Evolutionary conservation across 2,888 invertebrate species (phyloP), one percentile per base, ranked within the genome.

Genomic region (Dexiosoma caninum): DNA sequence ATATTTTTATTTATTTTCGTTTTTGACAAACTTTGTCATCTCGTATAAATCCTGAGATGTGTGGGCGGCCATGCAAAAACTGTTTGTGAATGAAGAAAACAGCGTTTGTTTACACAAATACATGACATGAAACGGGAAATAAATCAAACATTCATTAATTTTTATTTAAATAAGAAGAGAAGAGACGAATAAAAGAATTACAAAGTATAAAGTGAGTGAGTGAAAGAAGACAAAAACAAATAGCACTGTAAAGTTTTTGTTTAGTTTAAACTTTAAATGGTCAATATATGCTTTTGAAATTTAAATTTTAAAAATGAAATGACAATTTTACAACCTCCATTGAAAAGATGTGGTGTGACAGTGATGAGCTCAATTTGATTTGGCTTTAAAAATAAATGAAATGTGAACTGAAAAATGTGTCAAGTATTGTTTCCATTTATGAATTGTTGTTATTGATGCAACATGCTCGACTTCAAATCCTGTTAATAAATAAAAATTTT

Each of bases 121-220:
- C 40, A 57, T 78, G 67, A 62, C 72, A 78, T 23, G 16, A 69
- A 69, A 44, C 19, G 19, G 44, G 53, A 72, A 62, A 74, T 55
- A 70, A 70, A 66, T 64, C 46, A 64, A 57, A 66, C 53, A 74
- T 23, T 66, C 77, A 74, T 78, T 78, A 78, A 78, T 78, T 62
- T 69, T 16, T 67, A 42, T 70, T 70, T 70, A 57, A 77, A 77
- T 57, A 77, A 77, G 19, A 62, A 55, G 21, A 70, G 23, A 57
- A 2, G 12, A 21, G 19, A 30, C n/a, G n/a, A n/a, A n/a, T n/a
- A 32, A 55, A 21, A n/a, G 40, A 53, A n/a, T 27, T 10, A 60
- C 44, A 27, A 7, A 42, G 30, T 42, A 60, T 42, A 23, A 60
- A 42, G 1, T 7, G 40, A 27, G 21, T 49, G 19, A 46, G 9